These are phyloP conservation scores for Hyppa rectilinea DNA, from an alignment of 2,888 invertebrate species.

Conservation along the genomic window DNA sequence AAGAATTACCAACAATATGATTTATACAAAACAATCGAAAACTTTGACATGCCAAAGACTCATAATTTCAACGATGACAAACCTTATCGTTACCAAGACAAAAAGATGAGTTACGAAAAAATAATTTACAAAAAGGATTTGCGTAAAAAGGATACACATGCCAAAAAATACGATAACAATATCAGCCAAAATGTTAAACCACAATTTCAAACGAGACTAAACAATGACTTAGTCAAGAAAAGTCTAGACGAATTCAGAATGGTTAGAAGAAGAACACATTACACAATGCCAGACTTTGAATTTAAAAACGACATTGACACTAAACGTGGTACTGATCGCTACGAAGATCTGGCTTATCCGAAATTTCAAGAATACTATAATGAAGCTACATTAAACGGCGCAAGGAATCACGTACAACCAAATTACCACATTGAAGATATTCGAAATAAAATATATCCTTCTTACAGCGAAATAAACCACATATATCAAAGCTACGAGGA, in stretches of 20 bases:
- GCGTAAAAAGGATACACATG: not conserved
- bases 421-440: not conserved
- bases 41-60: not conserved
- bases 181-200: constrained; percentile 12
- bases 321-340: not conserved
- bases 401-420: not conserved
- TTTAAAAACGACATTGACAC: not conserved
- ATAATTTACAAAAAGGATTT: not conserved
- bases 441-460: not conserved
- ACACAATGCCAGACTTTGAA: constrained; percentile 53
- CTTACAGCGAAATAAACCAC: not conserved
- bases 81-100: not conserved
- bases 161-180: not conserved
- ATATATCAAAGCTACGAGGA: constrained; percentile 15
- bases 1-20: not conserved
- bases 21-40: not conserved
- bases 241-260: constrained; percentile 68
- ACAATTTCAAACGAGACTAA: constrained; percentile 17
- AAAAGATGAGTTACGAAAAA: constrained; percentile 11
- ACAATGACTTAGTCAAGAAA: constrained; percentile 57
- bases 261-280: constrained; percentile 63
- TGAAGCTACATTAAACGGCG: not conserved
- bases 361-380: not conserved
- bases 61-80: not conserved
- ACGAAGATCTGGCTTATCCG: constrained; percentile 3